Base-by-base conservation (phyloP, 1,140 invertebrate species). In the Zaprionus nigranus region DNA sequence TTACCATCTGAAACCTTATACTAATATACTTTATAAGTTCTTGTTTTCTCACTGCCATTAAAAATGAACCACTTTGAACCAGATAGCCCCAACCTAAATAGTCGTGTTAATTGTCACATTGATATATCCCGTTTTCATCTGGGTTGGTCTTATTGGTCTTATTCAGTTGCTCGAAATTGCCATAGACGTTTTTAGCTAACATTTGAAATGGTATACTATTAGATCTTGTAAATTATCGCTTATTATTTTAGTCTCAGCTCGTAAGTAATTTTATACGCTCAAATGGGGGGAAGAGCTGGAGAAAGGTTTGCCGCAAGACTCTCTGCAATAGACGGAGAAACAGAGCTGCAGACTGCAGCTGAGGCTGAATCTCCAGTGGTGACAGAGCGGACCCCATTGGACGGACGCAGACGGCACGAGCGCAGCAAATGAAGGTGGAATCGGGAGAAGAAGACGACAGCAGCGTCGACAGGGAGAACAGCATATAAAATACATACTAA, bases 401-500 rank as follows among this genome's bases (percentile, higher is more conserved):
- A 78, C 40, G 64, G 79, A 85, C 75, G 34, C 38, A 57, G 57
- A 66, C 75, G 85, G 84, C 84, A 88, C 84, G 84, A 87, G 84
- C 85, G 84, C 78, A 88, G 78, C 84, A 81, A 87, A 88, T 87
- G 81, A 90, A 74, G 71, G 68, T 75, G 84, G 78, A 81, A 82
- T 63, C 77, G 58, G 63, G 22, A 46, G 40, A 54, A 72, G 69
- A 74, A 49, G 43, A 57, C 57, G 74, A 76, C 72, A 57, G 74
- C 73, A 71, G 70, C 65, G 73, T 56, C 71, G 76, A 84, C 60
- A 67, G 66, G 71, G 69, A 71, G 69, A 71, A 77, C 61, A 76
- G 72, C 85, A 90, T 84, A 88, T 88, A 88, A 84, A 88, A 79
- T 88, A 84, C 78, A 88, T 88, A 82, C 85, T 88, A 88, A 90